These are phyloP conservation scores for Venturia canescens DNA, from an alignment of 1,140 invertebrate genomes.

Conservation along the genomic window DNA sequence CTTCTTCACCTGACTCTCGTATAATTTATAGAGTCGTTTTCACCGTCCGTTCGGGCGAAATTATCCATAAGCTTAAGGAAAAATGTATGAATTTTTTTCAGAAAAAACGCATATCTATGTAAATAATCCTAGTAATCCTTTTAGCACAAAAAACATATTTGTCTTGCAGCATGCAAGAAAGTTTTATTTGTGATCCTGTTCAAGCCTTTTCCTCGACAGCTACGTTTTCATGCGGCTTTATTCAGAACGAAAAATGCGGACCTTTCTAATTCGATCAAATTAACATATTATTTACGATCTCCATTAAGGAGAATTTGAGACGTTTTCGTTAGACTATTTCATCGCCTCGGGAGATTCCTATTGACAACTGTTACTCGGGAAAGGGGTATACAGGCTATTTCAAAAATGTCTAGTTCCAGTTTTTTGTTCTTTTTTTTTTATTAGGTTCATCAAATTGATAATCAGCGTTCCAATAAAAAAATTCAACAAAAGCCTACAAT, in stretches of 20 bases:
- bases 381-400: conserved; percentile 9
- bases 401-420: background rate
- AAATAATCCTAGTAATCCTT: no score
- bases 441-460: background rate
- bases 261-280: conserved; percentile 31
- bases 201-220: background rate
- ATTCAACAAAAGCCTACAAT: conserved; percentile 12
- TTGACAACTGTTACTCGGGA: background rate
- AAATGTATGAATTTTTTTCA: background rate
- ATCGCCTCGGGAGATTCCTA: conserved; percentile 17
- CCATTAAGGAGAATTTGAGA: background rate
- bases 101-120: background rate
- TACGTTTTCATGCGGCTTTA: background rate
- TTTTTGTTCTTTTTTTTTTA: background rate
- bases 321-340: conserved; percentile 13
- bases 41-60: conserved; percentile 11
- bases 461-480: conserved; percentile 42
- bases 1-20: conserved; percentile 7
- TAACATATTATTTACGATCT: background rate
- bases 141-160: background rate
- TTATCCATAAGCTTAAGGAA: conserved; percentile 20
- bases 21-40: conserved; percentile 44
- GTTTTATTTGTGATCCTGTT: background rate
- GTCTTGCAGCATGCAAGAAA: no score
- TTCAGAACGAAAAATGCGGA: conserved; percentile 3